Evolutionary conservation across 1,140 invertebrate species (phyloP), one percentile per base, ranked within the genome.

Genomic region (Steinernema feltiae): DNA sequence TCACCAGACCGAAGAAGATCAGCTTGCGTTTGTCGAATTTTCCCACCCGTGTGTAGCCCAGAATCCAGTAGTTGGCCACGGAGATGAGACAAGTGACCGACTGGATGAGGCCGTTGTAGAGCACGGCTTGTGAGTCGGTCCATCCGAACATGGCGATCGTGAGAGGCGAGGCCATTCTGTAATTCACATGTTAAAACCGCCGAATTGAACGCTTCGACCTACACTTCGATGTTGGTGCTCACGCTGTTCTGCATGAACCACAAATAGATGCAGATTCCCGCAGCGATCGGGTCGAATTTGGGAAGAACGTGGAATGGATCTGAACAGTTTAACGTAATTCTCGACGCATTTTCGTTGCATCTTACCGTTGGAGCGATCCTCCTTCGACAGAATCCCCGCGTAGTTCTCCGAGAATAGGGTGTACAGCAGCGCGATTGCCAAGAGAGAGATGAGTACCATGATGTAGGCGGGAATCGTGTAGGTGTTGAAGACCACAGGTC

Each of bases 221-320:
- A 79, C 78, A 79, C 76, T 79, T 79, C 78, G 1, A 78, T 78
- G 41, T 77, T 79, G 0, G 78, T 79, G 69, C 70, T 71, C 18
- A 79, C 70, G 15, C 74, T 78, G 35, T 75, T 71, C 31, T 63
- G 18, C 30, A 74, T 46, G 32, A 79, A 70, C 32, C 71, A 79
- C 18, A 79, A 18, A 21, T 69, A 79, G 32, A 79, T 48, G 70
- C 78, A 79, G 12, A 79, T 71, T 1, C 41, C 46, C 1, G 78
- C 76, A 17, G 78, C 63, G 0, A 35, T 24, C 21, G 73, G 27
- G 53, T 79, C 74, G 41, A 69, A 79, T 48, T 70, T 79, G 29
- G 78, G 78, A 1, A 79, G 69, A 30, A 74, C 70, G 32, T 32
- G n/a, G 73, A 69, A 71, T 30, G 30, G 48, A 76, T 79, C 32